A percentile compares a stretch with the other conserved stretches of the same genome.
Conservation (phyloP, 2,113 vertebrate species). For the Melospiza georgiana region DNA sequence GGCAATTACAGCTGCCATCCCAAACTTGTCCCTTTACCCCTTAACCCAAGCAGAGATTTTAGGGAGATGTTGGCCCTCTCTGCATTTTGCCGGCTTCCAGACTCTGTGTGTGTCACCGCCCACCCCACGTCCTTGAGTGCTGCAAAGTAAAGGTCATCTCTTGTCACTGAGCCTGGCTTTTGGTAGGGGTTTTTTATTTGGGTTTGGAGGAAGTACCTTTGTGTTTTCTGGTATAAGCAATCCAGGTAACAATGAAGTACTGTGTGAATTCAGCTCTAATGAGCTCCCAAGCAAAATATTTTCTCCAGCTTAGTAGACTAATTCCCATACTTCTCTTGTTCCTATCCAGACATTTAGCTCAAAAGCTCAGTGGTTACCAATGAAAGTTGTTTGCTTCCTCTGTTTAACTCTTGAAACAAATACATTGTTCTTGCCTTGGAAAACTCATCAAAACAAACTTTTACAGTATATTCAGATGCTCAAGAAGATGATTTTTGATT, state of each 20-base stretch:
- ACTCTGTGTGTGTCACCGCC: accelerated
- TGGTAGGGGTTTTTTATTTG: background rate
- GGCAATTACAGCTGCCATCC: background rate
- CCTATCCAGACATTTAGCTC: background rate
- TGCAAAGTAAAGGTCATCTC: background rate
- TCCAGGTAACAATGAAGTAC: background rate
- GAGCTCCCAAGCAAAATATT: background rate
- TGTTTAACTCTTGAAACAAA: background rate
- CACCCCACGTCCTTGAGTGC: background rate
- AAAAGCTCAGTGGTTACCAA: background rate
- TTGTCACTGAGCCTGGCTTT: background rate
- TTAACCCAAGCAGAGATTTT: background rate
- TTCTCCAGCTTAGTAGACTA: background rate
- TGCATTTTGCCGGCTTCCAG: background rate
- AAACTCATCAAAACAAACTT: background rate
- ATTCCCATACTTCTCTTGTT: background rate
- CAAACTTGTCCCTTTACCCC: accelerated
- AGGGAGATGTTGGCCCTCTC: accelerated
- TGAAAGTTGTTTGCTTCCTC: background rate
- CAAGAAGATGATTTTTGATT: background rate
- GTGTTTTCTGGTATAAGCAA: background rate
- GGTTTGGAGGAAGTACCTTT: accelerated
- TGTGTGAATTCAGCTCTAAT: background rate
- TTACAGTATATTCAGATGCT: background rate
- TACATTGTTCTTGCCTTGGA: background rate